Conservation (phyloP, 1,140 invertebrate species). For the Gonatopus flavifemur region DNA sequence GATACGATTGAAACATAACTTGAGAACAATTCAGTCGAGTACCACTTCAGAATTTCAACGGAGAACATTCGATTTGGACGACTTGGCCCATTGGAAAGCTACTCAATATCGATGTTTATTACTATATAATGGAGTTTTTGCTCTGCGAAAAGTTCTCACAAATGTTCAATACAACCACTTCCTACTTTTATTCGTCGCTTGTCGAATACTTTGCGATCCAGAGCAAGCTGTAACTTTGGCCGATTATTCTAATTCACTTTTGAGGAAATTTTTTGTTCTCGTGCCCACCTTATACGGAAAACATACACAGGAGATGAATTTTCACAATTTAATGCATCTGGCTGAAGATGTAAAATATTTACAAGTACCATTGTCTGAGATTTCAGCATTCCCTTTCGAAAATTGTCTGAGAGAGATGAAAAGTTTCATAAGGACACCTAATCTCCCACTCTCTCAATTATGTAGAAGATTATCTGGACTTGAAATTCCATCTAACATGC, state of each 20-base stretch:
- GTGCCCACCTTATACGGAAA: neutral
- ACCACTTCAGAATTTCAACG: conserved; percentile 15
- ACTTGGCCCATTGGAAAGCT: conserved; percentile 17
- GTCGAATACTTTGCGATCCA: conserved; percentile 9
- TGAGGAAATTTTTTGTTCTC: conserved; percentile 4
- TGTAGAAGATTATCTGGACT: no score
- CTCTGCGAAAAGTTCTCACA: conserved; percentile 5
- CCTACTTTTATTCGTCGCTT: conserved; percentile 11
- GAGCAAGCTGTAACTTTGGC: neutral
- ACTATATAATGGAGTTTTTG: conserved; percentile 6
- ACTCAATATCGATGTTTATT: conserved; percentile 16
- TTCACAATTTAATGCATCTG: conserved; percentile 2
- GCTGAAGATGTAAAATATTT: conserved; percentile 2
- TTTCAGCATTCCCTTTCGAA: conserved; percentile 4
- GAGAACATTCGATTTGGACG: conserved; percentile 12
- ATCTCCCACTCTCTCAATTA: no score
- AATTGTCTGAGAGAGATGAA: conserved; percentile 4
- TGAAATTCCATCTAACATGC: no score
- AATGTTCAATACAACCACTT: conserved; percentile 9
- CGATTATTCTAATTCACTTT: neutral
- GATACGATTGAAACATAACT: neutral
- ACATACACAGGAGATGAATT: conserved; percentile 1
- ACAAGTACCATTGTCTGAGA: neutral
- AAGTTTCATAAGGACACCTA: conserved; percentile 5
- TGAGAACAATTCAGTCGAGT: neutral